Percentiles rank a stretch among this genome's conserved stretches.
Conservation (phyloP, 2,797 vertebrate species). For the Xiphorhynchus erythropygius region DNA sequence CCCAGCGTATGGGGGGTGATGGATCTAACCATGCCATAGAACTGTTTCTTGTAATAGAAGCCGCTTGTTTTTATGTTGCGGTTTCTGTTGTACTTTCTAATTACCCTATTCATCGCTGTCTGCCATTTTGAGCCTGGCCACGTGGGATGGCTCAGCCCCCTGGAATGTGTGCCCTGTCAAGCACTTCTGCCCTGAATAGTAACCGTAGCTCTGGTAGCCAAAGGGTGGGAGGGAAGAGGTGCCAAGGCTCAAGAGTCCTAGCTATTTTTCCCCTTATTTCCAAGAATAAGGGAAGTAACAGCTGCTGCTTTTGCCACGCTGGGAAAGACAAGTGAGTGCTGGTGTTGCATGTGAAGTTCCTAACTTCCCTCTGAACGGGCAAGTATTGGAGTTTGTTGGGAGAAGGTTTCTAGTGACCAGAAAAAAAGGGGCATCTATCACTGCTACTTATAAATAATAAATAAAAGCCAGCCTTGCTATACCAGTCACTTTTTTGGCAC, state of each 20-base stretch:
- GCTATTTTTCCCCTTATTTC: constrained; percentile 17
- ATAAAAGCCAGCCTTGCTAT: background rate
- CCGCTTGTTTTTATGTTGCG: constrained; percentile 2
- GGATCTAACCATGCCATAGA: constrained; percentile 30
- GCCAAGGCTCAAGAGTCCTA: background rate
- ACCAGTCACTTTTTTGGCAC: background rate
- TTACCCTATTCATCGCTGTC: constrained; percentile 24
- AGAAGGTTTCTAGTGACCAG: background rate
- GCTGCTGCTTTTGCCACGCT: background rate
- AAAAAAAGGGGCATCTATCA: background rate
- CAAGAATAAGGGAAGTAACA: constrained; percentile 13
- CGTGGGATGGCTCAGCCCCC: constrained; percentile 7
- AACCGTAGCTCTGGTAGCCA: background rate
- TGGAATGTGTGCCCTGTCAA: constrained; percentile 20
- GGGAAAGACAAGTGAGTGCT: background rate
- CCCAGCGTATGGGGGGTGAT: constrained; percentile 28
- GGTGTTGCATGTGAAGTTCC: background rate
- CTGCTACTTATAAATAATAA: background rate
- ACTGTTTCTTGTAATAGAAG: constrained; percentile 46
- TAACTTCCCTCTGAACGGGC: background rate
- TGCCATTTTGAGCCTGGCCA: constrained; percentile 62
- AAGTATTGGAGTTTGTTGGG: background rate
- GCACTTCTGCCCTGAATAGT: constrained; percentile 6
- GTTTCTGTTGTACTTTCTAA: constrained; percentile 55
- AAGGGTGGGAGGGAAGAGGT: background rate